A percentile compares a stretch with the other conserved stretches of the same genome.
Evolutionary conservation across 2,113 vertebrate species (phyloP).

Genomic region (Myiopsitta monachus): DNA sequence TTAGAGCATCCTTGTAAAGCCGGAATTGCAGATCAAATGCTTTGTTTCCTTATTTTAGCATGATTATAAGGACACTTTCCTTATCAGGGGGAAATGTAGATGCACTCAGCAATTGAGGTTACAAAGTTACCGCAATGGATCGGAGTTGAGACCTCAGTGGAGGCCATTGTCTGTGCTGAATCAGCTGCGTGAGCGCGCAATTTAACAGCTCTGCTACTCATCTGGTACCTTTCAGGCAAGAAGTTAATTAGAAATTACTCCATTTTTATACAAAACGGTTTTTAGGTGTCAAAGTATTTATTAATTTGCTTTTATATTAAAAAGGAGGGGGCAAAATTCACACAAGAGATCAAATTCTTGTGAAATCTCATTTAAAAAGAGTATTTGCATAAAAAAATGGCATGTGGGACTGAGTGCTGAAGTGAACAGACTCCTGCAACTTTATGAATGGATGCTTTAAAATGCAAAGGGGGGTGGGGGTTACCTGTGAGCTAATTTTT

Average conservation of each 20-base stretch:
- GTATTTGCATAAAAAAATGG: neutral
- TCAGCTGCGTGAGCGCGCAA: neutral
- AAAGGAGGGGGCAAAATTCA: accelerated
- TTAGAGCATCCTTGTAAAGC: neutral
- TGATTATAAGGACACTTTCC: neutral
- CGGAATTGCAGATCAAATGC: neutral
- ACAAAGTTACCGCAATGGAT: neutral
- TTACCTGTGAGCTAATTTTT: neutral
- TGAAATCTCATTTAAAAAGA: neutral
- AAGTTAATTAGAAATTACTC: neutral
- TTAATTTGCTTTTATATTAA: neutral
- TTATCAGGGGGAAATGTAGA: neutral
- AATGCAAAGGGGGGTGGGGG: neutral
- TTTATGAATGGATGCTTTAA: neutral
- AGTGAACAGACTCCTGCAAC: conserved; percentile 1
- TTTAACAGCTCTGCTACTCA: neutral
- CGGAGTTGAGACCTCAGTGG: neutral
- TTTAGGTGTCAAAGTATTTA: neutral
- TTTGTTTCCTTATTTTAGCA: neutral
- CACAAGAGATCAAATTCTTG: neutral
- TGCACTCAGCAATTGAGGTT: neutral
- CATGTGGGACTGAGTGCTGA: neutral
- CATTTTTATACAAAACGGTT: neutral
- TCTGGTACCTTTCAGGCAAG: neutral
- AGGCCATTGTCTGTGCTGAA: neutral